Evolutionary conservation across 2,888 invertebrate species (phyloP), one percentile per base, ranked within the genome.

Genomic region (Thumatha senex): DNA sequence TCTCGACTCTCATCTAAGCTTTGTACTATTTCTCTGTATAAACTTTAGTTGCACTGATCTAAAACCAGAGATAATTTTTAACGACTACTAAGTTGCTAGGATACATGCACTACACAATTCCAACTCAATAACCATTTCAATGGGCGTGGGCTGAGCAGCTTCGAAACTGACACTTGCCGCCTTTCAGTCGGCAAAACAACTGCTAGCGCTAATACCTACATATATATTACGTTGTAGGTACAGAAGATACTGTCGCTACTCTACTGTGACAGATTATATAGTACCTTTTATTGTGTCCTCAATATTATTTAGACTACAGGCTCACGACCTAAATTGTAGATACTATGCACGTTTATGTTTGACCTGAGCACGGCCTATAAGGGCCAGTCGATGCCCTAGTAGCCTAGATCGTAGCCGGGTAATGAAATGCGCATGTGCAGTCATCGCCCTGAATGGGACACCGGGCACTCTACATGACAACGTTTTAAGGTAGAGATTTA

Each of bases 331-430:
- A 84, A 70, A 78, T 82, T 70, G 69, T 69, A 73, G 72, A 46
- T 63, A 61, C 53, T 61, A 58, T 70, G 67, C 71, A 73, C 67
- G 51, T 35, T 45, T 53, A 50, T 68, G 67, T 56, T 71, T 79
- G 83, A 82, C 84, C 84, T 76, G 74, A 70, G 74, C 63, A 69
- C 63, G 63, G 61, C 54, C 48, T 61, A 42, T 58, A 60, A 61
- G 74, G 80, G 73, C 74, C 80, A 80, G 86, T 83, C 84, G 88
- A 82, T 89, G 89, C 73, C 88, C 89, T 54, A 88, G 73, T 89
- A 83, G 69, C 89, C 88, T 69, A 86, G 64, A 80, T 87, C 55
- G 55, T 35, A 55, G 54, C 58, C 58, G 65, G 69, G 65, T 51
- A 61, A 55, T 57, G 47, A 57, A 65, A 47, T 59, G 84, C 88